A percentile compares a stretch with the other conserved stretches of the same genome.
These are phyloP conservation scores for Pyrgilauda ruficollis DNA, from an alignment of 2,113 vertebrate genomes.

Conservation along the genomic window DNA sequence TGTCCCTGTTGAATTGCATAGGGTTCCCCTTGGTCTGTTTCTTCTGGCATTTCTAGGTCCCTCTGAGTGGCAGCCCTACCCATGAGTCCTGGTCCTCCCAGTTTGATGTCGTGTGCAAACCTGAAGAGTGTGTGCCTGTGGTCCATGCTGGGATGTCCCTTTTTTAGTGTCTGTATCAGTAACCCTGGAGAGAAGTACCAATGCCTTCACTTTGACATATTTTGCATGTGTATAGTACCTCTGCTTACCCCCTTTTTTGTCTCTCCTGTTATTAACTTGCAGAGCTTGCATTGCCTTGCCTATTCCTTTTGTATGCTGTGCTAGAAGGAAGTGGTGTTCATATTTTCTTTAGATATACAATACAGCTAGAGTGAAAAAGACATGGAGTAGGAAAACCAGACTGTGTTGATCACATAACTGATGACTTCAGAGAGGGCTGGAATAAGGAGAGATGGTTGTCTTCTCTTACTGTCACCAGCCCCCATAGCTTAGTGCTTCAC, in stretches of 20 bases:
- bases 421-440: neutral
- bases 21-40: neutral
- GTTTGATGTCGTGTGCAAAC: neutral
- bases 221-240: neutral
- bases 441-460: neutral
- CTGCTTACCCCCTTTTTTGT: neutral
- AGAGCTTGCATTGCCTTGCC: neutral
- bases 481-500: neutral
- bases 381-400: neutral
- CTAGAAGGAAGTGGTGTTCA: neutral
- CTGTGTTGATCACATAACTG: neutral
- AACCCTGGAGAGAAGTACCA: neutral
- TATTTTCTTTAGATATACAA: neutral
- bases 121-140: neutral
- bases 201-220: neutral
- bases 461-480: neutral
- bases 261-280: neutral
- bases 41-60: neutral
- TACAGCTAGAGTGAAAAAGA: neutral
- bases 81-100: neutral
- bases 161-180: neutral
- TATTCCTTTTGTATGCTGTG: neutral
- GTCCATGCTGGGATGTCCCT: neutral
- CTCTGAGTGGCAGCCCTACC: neutral
- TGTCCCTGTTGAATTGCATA: neutral